Base-by-base conservation (phyloP, 2,888 invertebrate species). In the Electrophaes corylata region DNA sequence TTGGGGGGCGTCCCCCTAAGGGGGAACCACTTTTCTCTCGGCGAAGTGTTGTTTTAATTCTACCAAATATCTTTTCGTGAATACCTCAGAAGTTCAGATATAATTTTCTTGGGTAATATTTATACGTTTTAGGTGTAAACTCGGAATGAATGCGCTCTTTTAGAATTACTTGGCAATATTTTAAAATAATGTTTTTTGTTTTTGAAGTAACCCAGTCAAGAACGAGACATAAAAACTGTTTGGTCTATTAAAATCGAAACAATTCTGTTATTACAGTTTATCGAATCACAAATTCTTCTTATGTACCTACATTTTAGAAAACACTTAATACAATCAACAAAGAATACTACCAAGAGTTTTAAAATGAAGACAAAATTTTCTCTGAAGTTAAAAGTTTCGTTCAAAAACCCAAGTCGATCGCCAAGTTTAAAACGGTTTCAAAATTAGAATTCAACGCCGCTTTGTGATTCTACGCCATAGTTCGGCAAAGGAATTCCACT, bases 11-110 rank as follows among this genome's bases (percentile, higher is more conserved):
- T 69, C 65, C 73, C 73, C 65, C 64, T 68, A 26, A 66, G 82
- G 83, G 84, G 76, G 83, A 80, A 83, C 84, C 87, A 87, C 87
- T 88, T 88, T 88, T 88, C 88, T 86, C 85, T 85, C 80, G 71
- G 80, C 82, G 83, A 85, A 89, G 89, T 91, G 90, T 90, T 91
- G 91, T 91, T 91, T 91, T 91, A 91, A 91, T 91, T 90, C 90
- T 81, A 82, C 86, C 86, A 83, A 91, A 91, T 91, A 91, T 90
- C 91, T 91, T 91, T 90, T 91, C 88, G 86, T 83, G 89, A 86
- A 88, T 88, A 89, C 87, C 89, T 86, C 83, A 82, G 84, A 88
- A 89, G 79, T 90, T 90, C 80, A 84, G 87, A 87, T 89, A 89
- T 89, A 88, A 89, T 91, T 89, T 87, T 83, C 82, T 83, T 84